Percentiles rank a stretch among this genome's conserved stretches.
These are phyloP conservation scores for Drosophila percnosoma DNA, from an alignment of 2,888 invertebrate species.

Conservation along the genomic window DNA sequence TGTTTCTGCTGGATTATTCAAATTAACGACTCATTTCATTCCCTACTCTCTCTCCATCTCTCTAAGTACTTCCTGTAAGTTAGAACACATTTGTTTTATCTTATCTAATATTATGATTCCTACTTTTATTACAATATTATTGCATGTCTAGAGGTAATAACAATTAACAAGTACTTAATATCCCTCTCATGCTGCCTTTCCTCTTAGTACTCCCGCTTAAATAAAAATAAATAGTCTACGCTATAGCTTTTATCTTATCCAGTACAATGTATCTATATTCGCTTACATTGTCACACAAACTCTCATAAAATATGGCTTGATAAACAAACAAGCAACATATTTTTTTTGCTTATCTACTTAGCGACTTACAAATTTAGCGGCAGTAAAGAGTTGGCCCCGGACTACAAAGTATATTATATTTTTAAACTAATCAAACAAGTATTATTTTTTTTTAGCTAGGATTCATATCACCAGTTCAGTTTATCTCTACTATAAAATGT, in stretches of 20 bases:
- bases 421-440: constrained; percentile 1
- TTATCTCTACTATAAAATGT: constrained; percentile 16
- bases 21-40: constrained; percentile 1
- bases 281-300: background rate
- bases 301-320: background rate
- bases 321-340: background rate
- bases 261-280: background rate
- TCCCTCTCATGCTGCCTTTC: background rate
- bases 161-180: background rate
- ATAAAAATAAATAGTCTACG: background rate
- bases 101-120: background rate
- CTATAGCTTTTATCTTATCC: background rate
- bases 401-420: background rate
- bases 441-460: constrained; percentile 5
- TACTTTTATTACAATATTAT: background rate
- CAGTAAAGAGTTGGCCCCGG: background rate
- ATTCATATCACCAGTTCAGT: constrained; percentile 6
- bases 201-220: too few relatives aligned
- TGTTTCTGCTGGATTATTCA: background rate
- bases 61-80: background rate
- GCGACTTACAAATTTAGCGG: background rate
- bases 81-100: background rate
- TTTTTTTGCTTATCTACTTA: background rate
- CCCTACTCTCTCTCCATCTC: background rate
- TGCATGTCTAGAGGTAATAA: background rate